phyloP scores from a whole-genome alignment of 2,888 invertebrate species.

The Pyrrhosoma nymphula region DNA sequence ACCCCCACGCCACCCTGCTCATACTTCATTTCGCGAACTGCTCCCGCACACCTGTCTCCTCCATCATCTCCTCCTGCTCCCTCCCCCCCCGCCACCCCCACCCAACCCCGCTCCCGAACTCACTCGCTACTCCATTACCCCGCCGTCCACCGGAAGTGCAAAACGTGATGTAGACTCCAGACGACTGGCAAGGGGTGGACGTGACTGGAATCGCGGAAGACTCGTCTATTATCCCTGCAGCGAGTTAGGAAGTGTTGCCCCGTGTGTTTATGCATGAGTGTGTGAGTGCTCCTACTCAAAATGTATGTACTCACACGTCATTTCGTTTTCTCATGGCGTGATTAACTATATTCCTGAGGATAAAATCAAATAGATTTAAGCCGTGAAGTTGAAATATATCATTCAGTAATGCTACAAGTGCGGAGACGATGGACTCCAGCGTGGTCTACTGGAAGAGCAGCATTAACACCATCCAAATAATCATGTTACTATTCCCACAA shows the following conservation, averaged over 20 bases:
- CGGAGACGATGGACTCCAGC: no score
- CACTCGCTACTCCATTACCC: not conserved
- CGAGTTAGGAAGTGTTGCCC: slow-evolving; percentile 1
- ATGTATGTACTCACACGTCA: not conserved
- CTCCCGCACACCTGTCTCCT: slow-evolving; percentile 26
- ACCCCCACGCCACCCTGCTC: not conserved
- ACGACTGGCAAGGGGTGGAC: slow-evolving; percentile 10
- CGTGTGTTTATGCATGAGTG: not conserved
- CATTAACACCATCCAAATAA: no score
- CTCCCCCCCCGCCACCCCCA: not conserved
- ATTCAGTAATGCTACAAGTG: not conserved
- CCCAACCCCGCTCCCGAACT: not conserved
- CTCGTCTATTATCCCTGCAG: not conserved
- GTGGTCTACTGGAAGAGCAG: no score
- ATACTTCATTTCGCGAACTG: slow-evolving; percentile 23
- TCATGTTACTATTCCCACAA: no score
- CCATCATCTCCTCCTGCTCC: not conserved
- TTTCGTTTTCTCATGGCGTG: not conserved
- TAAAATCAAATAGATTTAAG: not conserved
- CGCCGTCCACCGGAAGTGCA: slow-evolving; percentile 10
- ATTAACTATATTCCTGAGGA: not conserved
- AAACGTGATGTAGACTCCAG: slow-evolving; percentile 21
- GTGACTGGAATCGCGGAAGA: slow-evolving; percentile 9
- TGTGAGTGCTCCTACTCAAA: not conserved
- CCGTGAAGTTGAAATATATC: not conserved